A percentile compares a stretch with the other conserved stretches of the same genome.
phyloP scores from a whole-genome alignment of 2,888 invertebrate species.

The Pristionchus maxplancki region DNA sequence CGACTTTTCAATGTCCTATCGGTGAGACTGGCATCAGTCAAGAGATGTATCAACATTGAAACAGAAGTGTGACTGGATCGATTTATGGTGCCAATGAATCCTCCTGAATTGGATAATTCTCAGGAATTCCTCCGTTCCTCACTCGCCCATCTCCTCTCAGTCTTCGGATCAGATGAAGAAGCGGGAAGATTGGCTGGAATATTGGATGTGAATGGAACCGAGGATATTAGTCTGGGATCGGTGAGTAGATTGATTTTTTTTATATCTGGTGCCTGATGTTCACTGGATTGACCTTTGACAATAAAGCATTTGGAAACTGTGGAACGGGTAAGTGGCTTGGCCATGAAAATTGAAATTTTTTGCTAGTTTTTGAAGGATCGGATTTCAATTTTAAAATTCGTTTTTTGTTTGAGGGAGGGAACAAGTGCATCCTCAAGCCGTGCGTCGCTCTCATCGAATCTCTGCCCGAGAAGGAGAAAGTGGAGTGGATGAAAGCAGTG shows the following conservation, averaged over 20 bases:
- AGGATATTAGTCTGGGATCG: background rate
- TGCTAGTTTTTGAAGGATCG: background rate
- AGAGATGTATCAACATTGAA: background rate
- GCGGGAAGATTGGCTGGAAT: background rate
- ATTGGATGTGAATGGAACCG: background rate
- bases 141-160: constrained; percentile 8
- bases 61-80: too few relatives aligned
- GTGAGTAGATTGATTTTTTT: background rate
- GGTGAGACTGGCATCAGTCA: background rate
- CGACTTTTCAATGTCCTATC: background rate
- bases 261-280: background rate
- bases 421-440: background rate
- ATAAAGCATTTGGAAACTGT: background rate
- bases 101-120: background rate
- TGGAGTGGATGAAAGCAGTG: constrained; percentile 12
- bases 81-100: too few relatives aligned
- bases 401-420: background rate
- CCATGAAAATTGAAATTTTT: background rate
- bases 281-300: background rate
- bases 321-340: background rate
- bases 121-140: constrained; percentile 2
- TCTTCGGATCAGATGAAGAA: background rate
- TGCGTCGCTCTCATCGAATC: background rate
- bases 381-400: background rate
- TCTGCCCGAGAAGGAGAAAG: background rate